Base-by-base conservation (phyloP, 1,140 invertebrate species). In the Psilanteris sp. region DNA sequence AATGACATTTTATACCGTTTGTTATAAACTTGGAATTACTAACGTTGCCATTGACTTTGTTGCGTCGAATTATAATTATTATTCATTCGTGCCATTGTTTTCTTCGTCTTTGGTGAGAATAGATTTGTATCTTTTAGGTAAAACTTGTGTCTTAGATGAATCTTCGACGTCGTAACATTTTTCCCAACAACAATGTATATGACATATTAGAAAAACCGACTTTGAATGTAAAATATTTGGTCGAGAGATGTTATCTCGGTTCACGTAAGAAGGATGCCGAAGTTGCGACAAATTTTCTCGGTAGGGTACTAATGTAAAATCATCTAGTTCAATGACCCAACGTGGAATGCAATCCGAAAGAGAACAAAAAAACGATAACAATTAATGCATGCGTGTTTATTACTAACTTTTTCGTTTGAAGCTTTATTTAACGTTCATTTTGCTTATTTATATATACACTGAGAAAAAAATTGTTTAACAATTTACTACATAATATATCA, bases 211-310 rank as follows among this genome's bases (percentile, higher is more conserved):
- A 31, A 16, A 37, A 36, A 16, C 6, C 20, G 27, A 36, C 31
- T 59, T 59, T 24, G 20, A 36, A 27, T 11, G 27, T 10, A 10
- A 20, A 46, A 26, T 43, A 34, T 34, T 59, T 37, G 16, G 46
- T 46, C 14, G 4, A 26, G 13, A 5, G 55, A 46, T 59, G 27
- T 31, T 8, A 59, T 59, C 55, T 59, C 29, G 4, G 39, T 46
- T 46, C 37, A 13, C 52, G 13, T 1, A 22, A 11, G 31, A 55
- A 16, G 24, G 32, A 27, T 37, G 34, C 22, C 9, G 20, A 50
- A 54, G 20, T 41, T 55, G 52, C 36, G 41, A 41, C 14, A 20
- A 29, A 55, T 41, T 29, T 54, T 13, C 26, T 36, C 6, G 7
- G 10, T n/a, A 27, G 4, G 8, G 24, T 10, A 34, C 10, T n/a